Percentiles rank a stretch among this genome's conserved stretches.
phyloP scores from a whole-genome alignment of 2,888 invertebrate genomes.

The Heliconius ethilla region DNA sequence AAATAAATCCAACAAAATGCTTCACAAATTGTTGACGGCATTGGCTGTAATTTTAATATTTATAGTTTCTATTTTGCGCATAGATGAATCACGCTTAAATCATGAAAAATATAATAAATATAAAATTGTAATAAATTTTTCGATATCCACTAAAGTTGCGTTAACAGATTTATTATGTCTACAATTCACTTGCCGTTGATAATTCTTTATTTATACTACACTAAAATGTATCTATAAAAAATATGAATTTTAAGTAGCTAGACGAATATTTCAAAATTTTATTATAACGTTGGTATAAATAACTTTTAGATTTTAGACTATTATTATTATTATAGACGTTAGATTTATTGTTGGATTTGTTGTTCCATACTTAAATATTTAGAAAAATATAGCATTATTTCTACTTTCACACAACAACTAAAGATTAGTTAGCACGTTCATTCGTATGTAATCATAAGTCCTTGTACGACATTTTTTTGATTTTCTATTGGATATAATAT shows the following conservation, averaged over 20 bases:
- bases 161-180: constrained; percentile 17
- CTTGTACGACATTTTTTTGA: neutral
- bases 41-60: neutral
- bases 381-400: neutral
- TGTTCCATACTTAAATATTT: neutral
- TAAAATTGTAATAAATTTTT: constrained; percentile 9
- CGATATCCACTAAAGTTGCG: constrained; percentile 14
- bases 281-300: neutral
- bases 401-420: neutral
- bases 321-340: neutral
- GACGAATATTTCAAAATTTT: neutral
- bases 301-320: too few species aligned
- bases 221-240: neutral
- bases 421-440: neutral
- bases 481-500: neutral
- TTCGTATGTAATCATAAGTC: neutral
- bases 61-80: neutral
- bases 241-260: neutral
- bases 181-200: neutral
- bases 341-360: neutral
- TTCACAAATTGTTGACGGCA: neutral
- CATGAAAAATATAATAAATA: constrained; percentile 5
- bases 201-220: neutral
- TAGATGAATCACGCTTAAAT: constrained; percentile 1
- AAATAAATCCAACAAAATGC: constrained; percentile 13